These are phyloP conservation scores for Sericinus montela DNA, from an alignment of 2,888 invertebrate species.

Conservation along the genomic window DNA sequence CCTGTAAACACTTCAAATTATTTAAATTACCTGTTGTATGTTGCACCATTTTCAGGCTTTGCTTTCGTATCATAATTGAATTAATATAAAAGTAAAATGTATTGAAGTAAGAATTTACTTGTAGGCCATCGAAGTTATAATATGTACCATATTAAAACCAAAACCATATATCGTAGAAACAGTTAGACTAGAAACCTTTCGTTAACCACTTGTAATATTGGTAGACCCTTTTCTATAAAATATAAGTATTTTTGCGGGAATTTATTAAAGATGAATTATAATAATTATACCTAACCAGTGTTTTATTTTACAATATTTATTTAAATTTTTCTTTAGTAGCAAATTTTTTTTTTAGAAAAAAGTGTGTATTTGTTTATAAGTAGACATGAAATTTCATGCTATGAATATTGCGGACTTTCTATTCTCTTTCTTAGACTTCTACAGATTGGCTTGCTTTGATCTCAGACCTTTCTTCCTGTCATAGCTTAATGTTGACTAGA, in stretches of 20 bases:
- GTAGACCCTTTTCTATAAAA: conserved; percentile 13
- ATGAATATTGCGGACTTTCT: too few relatives aligned
- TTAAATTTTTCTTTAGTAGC: too few relatives aligned
- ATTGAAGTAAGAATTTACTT: background rate
- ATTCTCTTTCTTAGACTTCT: too few relatives aligned
- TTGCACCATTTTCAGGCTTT: conserved; percentile 7
- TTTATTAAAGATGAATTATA: conserved; percentile 23
- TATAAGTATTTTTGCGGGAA: conserved; percentile 20
- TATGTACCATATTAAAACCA: conserved; percentile 7
- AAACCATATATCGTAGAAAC: background rate
- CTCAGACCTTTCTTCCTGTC: too few relatives aligned
- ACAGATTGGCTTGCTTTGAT: too few relatives aligned
- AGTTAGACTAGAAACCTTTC: background rate
- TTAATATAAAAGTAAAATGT: background rate
- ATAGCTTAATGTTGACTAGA: too few relatives aligned
- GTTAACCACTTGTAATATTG: background rate
- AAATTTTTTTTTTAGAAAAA: too few relatives aligned
- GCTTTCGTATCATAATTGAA: conserved; percentile 1
- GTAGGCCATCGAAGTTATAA: background rate
- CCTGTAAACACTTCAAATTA: conserved; percentile 4
- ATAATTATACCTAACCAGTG: conserved; percentile 9
- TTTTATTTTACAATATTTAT: conserved; percentile 2
- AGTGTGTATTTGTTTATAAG: too few relatives aligned
- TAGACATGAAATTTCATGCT: too few relatives aligned
- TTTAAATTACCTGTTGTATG: background rate